phyloP scores from a whole-genome alignment of 2,888 invertebrate species.

The Saturnia pavonia region DNA sequence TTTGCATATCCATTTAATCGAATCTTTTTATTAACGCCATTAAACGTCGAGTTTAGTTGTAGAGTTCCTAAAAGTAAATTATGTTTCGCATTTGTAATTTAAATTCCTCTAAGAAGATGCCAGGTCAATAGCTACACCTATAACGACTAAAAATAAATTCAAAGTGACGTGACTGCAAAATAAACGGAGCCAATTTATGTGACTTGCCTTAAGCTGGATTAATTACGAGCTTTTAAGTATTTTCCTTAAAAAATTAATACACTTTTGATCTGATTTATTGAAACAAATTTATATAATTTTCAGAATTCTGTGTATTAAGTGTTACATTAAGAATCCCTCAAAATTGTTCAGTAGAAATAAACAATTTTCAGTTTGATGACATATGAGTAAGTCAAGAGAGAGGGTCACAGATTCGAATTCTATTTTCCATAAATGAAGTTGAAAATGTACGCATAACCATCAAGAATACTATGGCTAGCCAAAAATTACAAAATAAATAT shows the following conservation, averaged over 20 bases:
- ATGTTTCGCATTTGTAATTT: slow-evolving; percentile 10
- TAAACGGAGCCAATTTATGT: slow-evolving; percentile 1
- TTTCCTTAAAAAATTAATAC: neutral
- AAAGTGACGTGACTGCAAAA: slow-evolving; percentile 4
- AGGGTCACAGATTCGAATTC: neutral
- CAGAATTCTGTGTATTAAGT: neutral
- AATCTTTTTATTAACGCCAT: neutral
- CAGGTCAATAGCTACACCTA: slow-evolving; percentile 13
- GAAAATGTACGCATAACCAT: neutral
- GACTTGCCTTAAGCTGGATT: neutral
- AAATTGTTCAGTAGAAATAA: neutral
- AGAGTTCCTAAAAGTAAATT: slow-evolving; percentile 1
- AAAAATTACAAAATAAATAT: neutral
- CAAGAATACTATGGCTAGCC: neutral
- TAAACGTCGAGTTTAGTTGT: neutral
- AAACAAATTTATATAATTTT: neutral
- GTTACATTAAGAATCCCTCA: neutral
- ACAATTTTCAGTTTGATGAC: neutral
- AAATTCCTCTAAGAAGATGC: slow-evolving; percentile 9
- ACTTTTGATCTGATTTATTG: neutral
- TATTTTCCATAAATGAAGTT: neutral
- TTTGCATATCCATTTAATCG: neutral
- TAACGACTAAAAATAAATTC: slow-evolving; percentile 6
- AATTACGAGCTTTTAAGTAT: neutral
- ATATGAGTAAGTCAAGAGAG: neutral